Evolutionary conservation across 2,113 vertebrate species (phyloP).

Genomic region (Microtus richardsoni): DNA sequence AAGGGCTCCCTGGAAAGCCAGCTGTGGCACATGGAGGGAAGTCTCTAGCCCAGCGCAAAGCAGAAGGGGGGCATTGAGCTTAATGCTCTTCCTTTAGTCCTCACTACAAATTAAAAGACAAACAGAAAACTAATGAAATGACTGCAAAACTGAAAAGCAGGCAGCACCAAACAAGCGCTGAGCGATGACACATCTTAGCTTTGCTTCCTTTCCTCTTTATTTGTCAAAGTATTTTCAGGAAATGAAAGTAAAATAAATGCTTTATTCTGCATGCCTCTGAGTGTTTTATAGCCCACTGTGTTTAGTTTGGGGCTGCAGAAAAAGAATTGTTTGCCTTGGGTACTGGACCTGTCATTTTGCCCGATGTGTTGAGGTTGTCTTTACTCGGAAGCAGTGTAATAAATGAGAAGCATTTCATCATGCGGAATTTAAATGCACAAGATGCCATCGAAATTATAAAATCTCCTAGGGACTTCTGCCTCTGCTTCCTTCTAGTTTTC

Average conservation of each 20-base stretch:
- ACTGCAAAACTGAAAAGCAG: conserved; percentile 15
- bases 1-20: not conserved
- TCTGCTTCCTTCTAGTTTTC: not conserved
- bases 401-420: not conserved
- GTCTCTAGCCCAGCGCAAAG: not conserved
- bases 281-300: conserved; percentile 18
- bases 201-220: not conserved
- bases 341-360: not conserved
- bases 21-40: not conserved
- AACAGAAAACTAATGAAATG: not conserved
- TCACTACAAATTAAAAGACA: not conserved
- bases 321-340: conserved; percentile 32
- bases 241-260: conserved; percentile 9
- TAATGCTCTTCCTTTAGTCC: not conserved
- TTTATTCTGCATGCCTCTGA: not conserved
- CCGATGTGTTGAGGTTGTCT: not conserved
- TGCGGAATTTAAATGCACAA: conserved; percentile 38
- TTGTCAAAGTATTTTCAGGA: conserved; percentile 43
- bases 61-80: not conserved
- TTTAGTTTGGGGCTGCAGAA: not conserved
- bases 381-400: conserved; percentile 31
- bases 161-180: conserved; percentile 3
- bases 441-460: not conserved
- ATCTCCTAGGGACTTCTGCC: conserved; percentile 18
- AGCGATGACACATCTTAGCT: not conserved